phyloP scores from a whole-genome alignment of 2,888 invertebrate genomes.

The Brachynemurus nebulosus region DNA sequence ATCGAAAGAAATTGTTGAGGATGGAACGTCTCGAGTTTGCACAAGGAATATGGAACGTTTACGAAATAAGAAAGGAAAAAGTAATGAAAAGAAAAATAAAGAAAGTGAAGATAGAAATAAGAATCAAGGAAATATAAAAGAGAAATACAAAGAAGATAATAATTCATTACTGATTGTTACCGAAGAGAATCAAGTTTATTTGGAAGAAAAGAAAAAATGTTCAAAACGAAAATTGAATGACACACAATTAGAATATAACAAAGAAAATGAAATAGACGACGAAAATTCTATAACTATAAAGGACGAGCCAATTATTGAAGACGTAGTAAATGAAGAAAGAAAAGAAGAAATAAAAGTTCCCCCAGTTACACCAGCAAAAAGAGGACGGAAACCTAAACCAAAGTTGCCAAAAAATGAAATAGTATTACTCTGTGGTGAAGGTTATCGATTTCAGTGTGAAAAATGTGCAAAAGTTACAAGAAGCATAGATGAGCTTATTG shows the following conservation, averaged over 20 bases:
- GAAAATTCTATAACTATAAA: background rate
- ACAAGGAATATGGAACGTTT: slow-evolving; percentile 3
- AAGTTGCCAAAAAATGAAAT: slow-evolving; percentile 7
- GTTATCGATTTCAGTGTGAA: slow-evolving; percentile 31
- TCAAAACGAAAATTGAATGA: background rate
- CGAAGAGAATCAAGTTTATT: background rate
- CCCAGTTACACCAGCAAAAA: slow-evolving; percentile 18
- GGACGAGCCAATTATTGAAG: background rate
- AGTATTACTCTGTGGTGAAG: slow-evolving; percentile 18
- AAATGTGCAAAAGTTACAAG: slow-evolving; percentile 27
- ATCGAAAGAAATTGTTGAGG: background rate
- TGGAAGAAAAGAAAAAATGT: background rate
- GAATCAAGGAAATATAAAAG: background rate
- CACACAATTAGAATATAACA: background rate
- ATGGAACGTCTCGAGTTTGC: background rate
- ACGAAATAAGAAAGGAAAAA: slow-evolving; percentile 1
- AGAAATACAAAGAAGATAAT: background rate
- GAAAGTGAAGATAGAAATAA: background rate
- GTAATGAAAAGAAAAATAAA: background rate
- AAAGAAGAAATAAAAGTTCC: background rate
- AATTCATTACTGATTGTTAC: too few relatives aligned
- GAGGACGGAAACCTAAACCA: slow-evolving; percentile 28
- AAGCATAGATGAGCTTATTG: slow-evolving; percentile 26
- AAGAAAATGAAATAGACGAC: background rate
- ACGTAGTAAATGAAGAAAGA: too few relatives aligned